phyloP scores from a whole-genome alignment of 2,888 invertebrate species.

The Cremastobaeus sp. region DNA sequence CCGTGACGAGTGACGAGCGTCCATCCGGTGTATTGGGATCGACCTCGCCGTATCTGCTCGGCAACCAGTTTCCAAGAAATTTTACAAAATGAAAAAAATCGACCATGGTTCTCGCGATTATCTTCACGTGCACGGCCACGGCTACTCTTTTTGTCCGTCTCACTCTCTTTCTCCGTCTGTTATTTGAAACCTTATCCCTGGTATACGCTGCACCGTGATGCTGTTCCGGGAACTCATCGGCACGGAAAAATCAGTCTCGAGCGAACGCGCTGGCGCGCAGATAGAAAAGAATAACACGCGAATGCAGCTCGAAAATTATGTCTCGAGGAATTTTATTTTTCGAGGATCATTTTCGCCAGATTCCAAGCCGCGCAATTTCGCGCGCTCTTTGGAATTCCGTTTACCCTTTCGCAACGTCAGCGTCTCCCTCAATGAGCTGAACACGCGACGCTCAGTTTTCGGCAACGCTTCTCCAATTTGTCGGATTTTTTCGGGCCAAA shows the following conservation, averaged over 20 bases:
- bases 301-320: too few relatives aligned
- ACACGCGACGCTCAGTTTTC: slow-evolving; percentile 30
- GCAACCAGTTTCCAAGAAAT: slow-evolving; percentile 68
- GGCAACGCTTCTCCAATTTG: slow-evolving; percentile 4
- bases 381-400: slow-evolving; percentile 19
- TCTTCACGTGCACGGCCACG: slow-evolving; percentile 58
- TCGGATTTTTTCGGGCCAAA: not conserved
- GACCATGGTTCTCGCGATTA: slow-evolving; percentile 56
- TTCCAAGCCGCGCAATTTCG: slow-evolving; percentile 32
- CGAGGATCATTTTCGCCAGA: slow-evolving; percentile 28
- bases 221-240: slow-evolving; percentile 60
- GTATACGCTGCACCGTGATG: slow-evolving; percentile 48
- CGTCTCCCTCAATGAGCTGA: slow-evolving; percentile 29
- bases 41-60: slow-evolving; percentile 55
- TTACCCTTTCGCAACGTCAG: slow-evolving; percentile 26
- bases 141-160: slow-evolving; percentile 36
- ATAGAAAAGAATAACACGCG: slow-evolving; percentile 38
- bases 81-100: slow-evolving; percentile 60
- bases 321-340: too few relatives aligned
- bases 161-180: not conserved
- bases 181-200: slow-evolving; percentile 59
- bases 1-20: slow-evolving; percentile 60
- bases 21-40: slow-evolving; percentile 52
- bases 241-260: slow-evolving; percentile 57
- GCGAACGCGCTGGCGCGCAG: slow-evolving; percentile 18